Percentiles rank a stretch among this genome's conserved stretches.
phyloP scores from a whole-genome alignment of 2,888 invertebrate genomes.

The Corbicula japonica region DNA sequence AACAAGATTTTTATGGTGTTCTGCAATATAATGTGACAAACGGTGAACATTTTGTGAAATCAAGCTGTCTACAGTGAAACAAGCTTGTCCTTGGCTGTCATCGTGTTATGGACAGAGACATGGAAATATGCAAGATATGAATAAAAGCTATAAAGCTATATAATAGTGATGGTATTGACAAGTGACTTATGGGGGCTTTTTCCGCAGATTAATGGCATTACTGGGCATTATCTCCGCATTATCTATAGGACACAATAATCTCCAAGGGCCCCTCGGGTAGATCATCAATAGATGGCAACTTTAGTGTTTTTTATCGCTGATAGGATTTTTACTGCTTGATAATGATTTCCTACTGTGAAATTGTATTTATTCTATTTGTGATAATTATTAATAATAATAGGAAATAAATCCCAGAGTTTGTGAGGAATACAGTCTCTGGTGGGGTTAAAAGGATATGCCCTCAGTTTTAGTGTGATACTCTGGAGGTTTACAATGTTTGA shows the following conservation, averaged over 20 bases:
- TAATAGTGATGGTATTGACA: too few relatives aligned
- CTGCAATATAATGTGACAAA: too few relatives aligned
- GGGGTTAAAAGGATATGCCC: not conserved
- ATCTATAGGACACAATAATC: conserved; percentile 4
- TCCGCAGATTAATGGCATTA: conserved; percentile 35
- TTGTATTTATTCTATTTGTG: not conserved
- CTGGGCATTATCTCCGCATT: conserved; percentile 18
- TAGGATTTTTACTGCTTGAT: conserved; percentile 12
- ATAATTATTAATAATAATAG: conserved; percentile 14
- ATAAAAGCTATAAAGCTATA: too few relatives aligned
- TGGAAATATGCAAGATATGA: conserved; percentile 11
- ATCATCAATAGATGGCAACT: conserved; percentile 4
- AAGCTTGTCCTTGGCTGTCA: too few relatives aligned
- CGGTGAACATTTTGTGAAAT: too few relatives aligned
- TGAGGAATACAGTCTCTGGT: not conserved
- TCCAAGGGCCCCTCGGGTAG: conserved; percentile 14
- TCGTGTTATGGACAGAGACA: too few relatives aligned
- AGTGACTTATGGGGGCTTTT: conserved; percentile 30
- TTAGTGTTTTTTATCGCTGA: conserved; percentile 1
- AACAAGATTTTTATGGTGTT: too few relatives aligned
- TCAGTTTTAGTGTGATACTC: too few relatives aligned
- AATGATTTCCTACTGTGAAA: conserved; percentile 15
- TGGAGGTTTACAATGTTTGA: too few relatives aligned
- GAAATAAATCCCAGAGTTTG: conserved; percentile 6
- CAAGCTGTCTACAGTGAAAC: too few relatives aligned